Base-by-base conservation (phyloP, 1,140 invertebrate species). In the Fopius arisanus region DNA sequence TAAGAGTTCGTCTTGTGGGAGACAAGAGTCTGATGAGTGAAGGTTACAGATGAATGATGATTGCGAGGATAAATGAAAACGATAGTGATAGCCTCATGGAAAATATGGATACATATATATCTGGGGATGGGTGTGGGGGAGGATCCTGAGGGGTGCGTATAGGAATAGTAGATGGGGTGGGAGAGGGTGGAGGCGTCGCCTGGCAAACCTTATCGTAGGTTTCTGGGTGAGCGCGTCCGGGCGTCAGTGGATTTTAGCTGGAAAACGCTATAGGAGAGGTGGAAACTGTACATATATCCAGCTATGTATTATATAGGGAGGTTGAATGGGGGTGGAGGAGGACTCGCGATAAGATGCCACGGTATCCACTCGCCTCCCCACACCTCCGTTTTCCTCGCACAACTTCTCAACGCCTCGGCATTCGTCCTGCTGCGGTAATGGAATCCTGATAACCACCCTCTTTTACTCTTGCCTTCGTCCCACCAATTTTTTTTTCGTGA, bases 191-290 rank as follows among this genome's bases (percentile, higher is more conserved):
- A 59, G 80, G 82, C 84, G 80, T 84, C 83, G 83, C 81, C 83
- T 78, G 81, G 82, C 81, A 80, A 86, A 83, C 82, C 86, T 87
- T 87, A 87, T 87, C 86, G 85, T 85, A 79, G 84, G 80, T 87
- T 87, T 87, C 86, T 86, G 84, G 86, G 82, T 88, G 86, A 87
- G 82, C 84, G 86, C 84, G 79, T 84, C 81, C 81, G 80, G 82
- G 83, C 82, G 83, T 85, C 83, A 82, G 80, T 80, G 84, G 82
- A 80, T 82, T 84, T 83, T 80, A 82, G 81, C 78, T 80, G 78
- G 79, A 70, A 76, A 77, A 62, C 72, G 74, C 76, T 70, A 73
- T 74, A 77, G 66, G 66, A 69, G 72, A 75, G 16, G 72, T 67
- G 43, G 73, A 73, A 68, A 70, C 29, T 12, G 65, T 48, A 66